Base-by-base conservation (phyloP, 2,888 invertebrate genomes). In the Danaus chrysippus region DNA sequence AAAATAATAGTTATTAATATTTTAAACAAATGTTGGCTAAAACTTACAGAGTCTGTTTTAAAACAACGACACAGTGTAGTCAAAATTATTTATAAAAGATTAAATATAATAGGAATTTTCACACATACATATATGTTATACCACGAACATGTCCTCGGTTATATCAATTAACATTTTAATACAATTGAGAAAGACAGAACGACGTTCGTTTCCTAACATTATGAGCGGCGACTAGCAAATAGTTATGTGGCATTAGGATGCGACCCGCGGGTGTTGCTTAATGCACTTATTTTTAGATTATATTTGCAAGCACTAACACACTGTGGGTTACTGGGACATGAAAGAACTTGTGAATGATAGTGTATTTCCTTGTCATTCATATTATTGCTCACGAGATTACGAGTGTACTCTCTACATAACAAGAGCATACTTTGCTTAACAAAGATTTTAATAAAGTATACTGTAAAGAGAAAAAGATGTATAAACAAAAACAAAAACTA, bases 141-240 rank as follows among this genome's bases (percentile, higher is more conserved):
- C 17, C 17, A 49, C 6, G 8, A 3, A 1, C 2, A 5, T 34
- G 6, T 34, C 23, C 6, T 3, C 6, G 23, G 17, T n/a, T 10
- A 17, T 3, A 17, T 17, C 17, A 49, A 49, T 49, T 61, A 61
- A 63, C 43, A 54, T 49, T 34, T 58, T 49, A 43, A 54, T 34
- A 54, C 63, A 59, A 64, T 66, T 66, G 64, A 34, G 66, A 59
- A 66, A 66, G 63, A 64, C 58, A 49, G 54, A 58, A 64, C 61
- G 49, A 64, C 63, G 67, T 53, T 62, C 61, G 56, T 69, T 67
- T 63, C 67, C 61, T 60, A 62, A 69, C 61, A 34, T 59, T 11
- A 55, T 19, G 57, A 57, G 42, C 44, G 19, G 52, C 59, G 66
- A 63, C 67, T 68, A 68, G 62, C 62, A 68, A n/a, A n/a, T n/a